These are phyloP conservation scores for Enteromius viviparus DNA, from an alignment of 2,797 vertebrate genomes.

Conservation along the genomic window DNA sequence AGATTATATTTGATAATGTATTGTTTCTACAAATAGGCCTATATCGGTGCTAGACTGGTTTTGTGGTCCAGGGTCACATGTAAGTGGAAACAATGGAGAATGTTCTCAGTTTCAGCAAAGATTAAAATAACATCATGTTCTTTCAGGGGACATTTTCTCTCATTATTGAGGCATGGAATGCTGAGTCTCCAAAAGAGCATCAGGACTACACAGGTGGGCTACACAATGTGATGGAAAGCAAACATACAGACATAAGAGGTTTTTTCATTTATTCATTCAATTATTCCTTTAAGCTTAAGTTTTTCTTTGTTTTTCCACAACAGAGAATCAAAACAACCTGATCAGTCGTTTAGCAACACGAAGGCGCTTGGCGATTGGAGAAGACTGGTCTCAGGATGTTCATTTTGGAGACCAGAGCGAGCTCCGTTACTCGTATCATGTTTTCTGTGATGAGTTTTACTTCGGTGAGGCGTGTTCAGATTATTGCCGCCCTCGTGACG, in stretches of 20 bases:
- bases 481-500: conserved; percentile 85
- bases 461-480: conserved; percentile 85
- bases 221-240: background rate
- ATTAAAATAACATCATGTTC: conserved; percentile 1
- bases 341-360: conserved; percentile 85
- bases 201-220: conserved; percentile 82
- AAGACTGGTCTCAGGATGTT: conserved; percentile 88
- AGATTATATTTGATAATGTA: background rate
- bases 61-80: background rate
- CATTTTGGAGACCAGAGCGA: conserved; percentile 86
- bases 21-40: background rate
- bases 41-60: background rate
- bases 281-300: background rate
- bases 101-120: background rate
- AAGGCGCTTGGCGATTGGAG: conserved; percentile 81
- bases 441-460: conserved; percentile 86
- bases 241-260: background rate
- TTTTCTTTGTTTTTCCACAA: background rate
- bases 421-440: conserved; percentile 89
- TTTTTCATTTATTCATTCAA: background rate
- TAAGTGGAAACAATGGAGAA: background rate
- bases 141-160: conserved; percentile 85
- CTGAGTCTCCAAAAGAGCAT: conserved; percentile 73
- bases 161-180: conserved; percentile 87
- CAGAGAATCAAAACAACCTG: conserved; percentile 86